These are phyloP conservation scores for Pygoscelis adeliae DNA, from an alignment of 2,113 vertebrate genomes.

Conservation along the genomic window DNA sequence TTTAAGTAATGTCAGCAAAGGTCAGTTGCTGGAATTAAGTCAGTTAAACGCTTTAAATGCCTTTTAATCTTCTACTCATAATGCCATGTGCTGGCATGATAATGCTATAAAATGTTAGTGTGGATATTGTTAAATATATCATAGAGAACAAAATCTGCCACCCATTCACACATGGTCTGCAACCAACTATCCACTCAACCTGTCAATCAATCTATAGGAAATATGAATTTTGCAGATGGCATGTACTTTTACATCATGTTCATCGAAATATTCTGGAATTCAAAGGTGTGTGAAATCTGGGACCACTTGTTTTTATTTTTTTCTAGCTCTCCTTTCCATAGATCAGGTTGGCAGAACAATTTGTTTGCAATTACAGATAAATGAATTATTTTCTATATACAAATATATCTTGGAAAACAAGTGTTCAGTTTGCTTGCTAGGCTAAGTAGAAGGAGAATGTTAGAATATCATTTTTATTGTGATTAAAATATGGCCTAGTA, in stretches of 20 bases:
- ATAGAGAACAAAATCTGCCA: background rate
- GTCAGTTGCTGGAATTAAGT: slow-evolving; percentile 1
- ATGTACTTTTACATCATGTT: background rate
- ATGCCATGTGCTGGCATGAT: background rate
- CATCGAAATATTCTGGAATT: background rate
- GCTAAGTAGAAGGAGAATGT: background rate
- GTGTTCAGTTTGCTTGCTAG: background rate
- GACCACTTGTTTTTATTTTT: background rate
- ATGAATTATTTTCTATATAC: background rate
- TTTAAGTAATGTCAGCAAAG: slow-evolving; percentile 10
- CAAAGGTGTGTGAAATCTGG: background rate
- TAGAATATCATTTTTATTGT: background rate
- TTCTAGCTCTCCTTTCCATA: background rate
- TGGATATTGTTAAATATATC: background rate
- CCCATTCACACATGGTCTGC: background rate
- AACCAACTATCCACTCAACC: background rate
- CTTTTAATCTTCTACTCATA: background rate
- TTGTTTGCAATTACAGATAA: background rate
- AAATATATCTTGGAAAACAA: background rate
- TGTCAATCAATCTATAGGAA: background rate
- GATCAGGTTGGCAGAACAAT: background rate
- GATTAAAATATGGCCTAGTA: background rate
- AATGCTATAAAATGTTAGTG: background rate
- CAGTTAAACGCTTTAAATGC: background rate
- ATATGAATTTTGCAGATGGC: background rate